phyloP scores from a whole-genome alignment of 1,140 invertebrate species.

The Idris sp. region DNA sequence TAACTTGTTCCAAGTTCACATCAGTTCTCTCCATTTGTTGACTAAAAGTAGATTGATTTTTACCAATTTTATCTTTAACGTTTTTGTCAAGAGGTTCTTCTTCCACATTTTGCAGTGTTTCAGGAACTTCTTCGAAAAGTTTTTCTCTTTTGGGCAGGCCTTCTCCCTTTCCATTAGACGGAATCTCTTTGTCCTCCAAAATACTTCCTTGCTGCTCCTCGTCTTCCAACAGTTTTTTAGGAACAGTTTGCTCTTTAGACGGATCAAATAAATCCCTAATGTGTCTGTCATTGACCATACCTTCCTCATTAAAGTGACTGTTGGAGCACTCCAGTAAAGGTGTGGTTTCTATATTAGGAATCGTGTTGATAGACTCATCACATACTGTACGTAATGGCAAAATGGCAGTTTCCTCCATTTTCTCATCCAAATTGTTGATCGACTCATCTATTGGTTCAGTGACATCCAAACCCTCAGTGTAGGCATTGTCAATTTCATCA shows the following conservation, averaged over 20 bases:
- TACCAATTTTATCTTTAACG: no score
- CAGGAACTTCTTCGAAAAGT: no score
- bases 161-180: no score
- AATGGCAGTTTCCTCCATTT: constrained; percentile 37
- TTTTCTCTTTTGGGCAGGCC: no score
- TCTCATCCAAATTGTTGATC: constrained; percentile 33
- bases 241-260: constrained; percentile 24
- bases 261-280: constrained; percentile 43
- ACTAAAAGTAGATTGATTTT: no score
- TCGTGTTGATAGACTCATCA: constrained; percentile 32
- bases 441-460: constrained; percentile 28
- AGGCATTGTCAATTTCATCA: constrained; percentile 50
- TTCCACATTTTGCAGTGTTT: no score
- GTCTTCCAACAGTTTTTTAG: constrained; percentile 29
- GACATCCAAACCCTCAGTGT: constrained; percentile 27
- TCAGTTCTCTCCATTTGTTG: no score
- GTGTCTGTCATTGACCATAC: constrained; percentile 15
- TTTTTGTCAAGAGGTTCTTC: no score
- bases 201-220: constrained; percentile 16
- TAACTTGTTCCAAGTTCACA: no score
- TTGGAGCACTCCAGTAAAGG: constrained; percentile 43
- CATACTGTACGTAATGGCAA: constrained; percentile 30
- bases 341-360: constrained; percentile 51
- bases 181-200: constrained; percentile 19
- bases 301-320: constrained; percentile 25